Evolutionary conservation across 2,113 vertebrate species (phyloP).

Genomic region (Myocastor coypus): DNA sequence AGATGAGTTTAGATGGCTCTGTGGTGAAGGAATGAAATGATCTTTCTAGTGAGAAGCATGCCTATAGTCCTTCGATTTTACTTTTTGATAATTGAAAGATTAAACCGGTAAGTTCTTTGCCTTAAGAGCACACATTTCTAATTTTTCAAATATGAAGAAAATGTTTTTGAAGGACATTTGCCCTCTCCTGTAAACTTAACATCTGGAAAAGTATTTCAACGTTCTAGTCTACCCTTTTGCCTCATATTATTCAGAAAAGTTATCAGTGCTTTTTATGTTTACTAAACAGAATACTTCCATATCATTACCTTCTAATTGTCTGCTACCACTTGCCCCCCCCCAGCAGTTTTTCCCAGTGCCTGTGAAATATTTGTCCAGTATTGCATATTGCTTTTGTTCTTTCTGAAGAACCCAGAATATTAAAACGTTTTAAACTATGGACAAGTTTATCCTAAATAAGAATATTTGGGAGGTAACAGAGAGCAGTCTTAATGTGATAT

Average conservation of each 20-base stretch:
- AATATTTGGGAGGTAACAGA: conserved; percentile 14
- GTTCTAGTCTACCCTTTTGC: neutral
- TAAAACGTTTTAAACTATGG: conserved; percentile 28
- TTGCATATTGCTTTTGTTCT: conserved; percentile 37
- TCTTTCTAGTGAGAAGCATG: neutral
- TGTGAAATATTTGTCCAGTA: conserved; percentile 15
- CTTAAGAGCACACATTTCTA: neutral
- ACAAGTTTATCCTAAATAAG: neutral
- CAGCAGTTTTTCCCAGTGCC: neutral
- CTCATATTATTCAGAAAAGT: conserved; percentile 21
- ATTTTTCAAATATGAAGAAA: conserved; percentile 41
- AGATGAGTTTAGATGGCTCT: neutral
- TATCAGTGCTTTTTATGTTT: neutral
- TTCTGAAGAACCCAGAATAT: neutral
- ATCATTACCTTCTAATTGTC: neutral
- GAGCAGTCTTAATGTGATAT: conserved; percentile 15
- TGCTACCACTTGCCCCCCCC: neutral
- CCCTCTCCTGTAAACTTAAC: neutral
- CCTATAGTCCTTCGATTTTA: neutral
- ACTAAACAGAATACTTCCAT: neutral
- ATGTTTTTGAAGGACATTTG: conserved; percentile 40
- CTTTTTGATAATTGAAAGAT: conserved; percentile 12
- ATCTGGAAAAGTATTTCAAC: neutral
- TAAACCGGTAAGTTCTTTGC: conserved; percentile 15
- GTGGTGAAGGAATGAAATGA: neutral